phyloP scores from a whole-genome alignment of 1,140 invertebrate genomes.

The Zaprionus kolodkinae region DNA sequence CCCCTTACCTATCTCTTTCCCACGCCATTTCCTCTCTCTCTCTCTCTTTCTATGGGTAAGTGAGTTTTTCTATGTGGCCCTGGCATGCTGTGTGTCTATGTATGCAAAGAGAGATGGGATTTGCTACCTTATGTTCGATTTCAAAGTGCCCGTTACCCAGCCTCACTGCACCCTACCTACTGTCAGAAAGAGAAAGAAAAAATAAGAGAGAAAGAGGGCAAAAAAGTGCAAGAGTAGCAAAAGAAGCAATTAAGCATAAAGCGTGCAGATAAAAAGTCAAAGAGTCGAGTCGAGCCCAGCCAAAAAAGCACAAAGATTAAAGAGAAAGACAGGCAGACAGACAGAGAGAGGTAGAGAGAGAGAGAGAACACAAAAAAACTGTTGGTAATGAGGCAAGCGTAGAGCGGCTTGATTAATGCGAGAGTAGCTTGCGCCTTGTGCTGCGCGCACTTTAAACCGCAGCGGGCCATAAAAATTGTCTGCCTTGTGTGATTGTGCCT shows the following conservation, averaged over 20 bases:
- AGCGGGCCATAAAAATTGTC: slow-evolving; percentile 53
- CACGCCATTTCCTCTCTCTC: not conserved
- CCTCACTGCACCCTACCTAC: not conserved
- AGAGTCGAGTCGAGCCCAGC: slow-evolving; percentile 38
- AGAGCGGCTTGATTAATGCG: slow-evolving; percentile 47
- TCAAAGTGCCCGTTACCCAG: slow-evolving; percentile 38
- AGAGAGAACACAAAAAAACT: slow-evolving; percentile 9
- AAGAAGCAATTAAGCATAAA: slow-evolving; percentile 66
- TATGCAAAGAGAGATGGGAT: slow-evolving; percentile 30
- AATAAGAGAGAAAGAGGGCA: too few species aligned
- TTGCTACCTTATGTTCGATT: slow-evolving; percentile 59
- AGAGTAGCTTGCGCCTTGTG: slow-evolving; percentile 24
- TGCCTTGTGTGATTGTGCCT: slow-evolving; percentile 9
- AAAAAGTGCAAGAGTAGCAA: slow-evolving; percentile 40
- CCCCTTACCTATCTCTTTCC: not conserved
- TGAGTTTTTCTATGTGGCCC: slow-evolving; percentile 25
- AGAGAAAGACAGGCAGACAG: slow-evolving; percentile 14
- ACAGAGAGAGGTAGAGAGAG: slow-evolving; percentile 1
- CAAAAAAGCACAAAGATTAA: slow-evolving; percentile 48
- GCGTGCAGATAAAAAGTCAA: slow-evolving; percentile 59
- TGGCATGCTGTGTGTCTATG: not conserved
- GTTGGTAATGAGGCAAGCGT: slow-evolving; percentile 53
- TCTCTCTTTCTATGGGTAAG: slow-evolving; percentile 24
- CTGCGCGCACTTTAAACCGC: slow-evolving; percentile 35
- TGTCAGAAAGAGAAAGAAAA: too few species aligned